Percentiles rank a stretch among this genome's conserved stretches.
These are phyloP conservation scores for Malurus splendens DNA, from an alignment of 2,797 vertebrate genomes.

Conservation along the genomic window DNA sequence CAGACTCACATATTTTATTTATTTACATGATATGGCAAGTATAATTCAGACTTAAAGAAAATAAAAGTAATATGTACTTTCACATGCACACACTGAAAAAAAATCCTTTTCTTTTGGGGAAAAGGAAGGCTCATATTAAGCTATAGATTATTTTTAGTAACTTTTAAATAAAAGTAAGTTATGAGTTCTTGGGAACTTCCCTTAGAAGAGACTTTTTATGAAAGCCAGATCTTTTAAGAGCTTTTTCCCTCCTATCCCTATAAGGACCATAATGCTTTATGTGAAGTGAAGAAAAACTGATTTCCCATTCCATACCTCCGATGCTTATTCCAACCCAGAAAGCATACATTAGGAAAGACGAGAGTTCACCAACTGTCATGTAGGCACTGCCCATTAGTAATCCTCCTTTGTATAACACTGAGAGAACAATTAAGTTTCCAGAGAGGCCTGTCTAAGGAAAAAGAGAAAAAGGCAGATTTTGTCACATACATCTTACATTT, in stretches of 20 bases:
- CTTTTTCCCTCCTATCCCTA: not conserved
- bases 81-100: not conserved
- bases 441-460: constrained; percentile 85
- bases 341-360: constrained; percentile 95
- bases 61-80: not conserved
- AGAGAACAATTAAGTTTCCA: constrained; percentile 91
- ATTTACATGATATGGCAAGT: not conserved
- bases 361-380: constrained; percentile 94
- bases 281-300: not conserved
- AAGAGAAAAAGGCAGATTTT: not conserved
- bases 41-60: not conserved
- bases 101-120: not conserved
- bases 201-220: not conserved
- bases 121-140: not conserved
- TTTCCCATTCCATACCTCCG: constrained; percentile 77
- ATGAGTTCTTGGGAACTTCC: not conserved
- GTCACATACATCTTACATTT: not conserved
- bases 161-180: not conserved
- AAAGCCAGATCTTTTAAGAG: not conserved
- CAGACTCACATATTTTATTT: not conserved
- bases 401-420: constrained; percentile 95
- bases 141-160: not conserved
- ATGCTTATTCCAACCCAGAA: constrained; percentile 98
- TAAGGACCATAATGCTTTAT: not conserved
- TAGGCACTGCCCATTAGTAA: constrained; percentile 87